Evolutionary conservation across 2,888 invertebrate species (phyloP).

Genomic region (Tolmerus cingulatus): DNA sequence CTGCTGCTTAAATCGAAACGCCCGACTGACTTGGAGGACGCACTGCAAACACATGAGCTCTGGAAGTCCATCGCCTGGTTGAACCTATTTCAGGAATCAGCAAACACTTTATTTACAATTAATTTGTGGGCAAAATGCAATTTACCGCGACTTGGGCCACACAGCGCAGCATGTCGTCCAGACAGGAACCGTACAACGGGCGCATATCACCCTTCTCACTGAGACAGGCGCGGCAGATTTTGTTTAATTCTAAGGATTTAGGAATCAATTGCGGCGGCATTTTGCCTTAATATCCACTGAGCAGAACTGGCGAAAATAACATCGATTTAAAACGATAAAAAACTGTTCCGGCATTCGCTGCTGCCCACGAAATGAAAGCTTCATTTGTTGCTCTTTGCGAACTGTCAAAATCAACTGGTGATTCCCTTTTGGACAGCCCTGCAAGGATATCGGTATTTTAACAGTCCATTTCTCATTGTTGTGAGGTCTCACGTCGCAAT

Average conservation of each 20-base stretch:
- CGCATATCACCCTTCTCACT: conserved; percentile 64
- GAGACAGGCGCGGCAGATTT: conserved; percentile 65
- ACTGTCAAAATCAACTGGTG: neutral
- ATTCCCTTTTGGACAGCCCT: neutral
- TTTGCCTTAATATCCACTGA: neutral
- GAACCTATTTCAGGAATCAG: conserved; percentile 56
- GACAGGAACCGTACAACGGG: conserved; percentile 64
- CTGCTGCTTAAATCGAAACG: conserved; percentile 65
- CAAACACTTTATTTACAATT: neutral
- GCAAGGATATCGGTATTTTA: neutral
- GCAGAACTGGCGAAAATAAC: neutral
- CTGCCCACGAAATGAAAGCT: neutral
- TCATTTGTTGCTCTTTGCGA: neutral
- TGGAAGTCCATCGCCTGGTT: conserved; percentile 64
- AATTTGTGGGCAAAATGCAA: neutral
- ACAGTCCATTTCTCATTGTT: neutral
- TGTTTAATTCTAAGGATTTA: conserved; percentile 55
- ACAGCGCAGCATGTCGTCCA: conserved; percentile 65
- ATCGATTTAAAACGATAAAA: neutral
- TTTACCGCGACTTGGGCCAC: conserved; percentile 63
- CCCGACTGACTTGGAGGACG: conserved; percentile 65
- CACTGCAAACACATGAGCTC: conserved; percentile 66
- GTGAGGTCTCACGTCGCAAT: neutral
- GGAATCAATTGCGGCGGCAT: neutral
- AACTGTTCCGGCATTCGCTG: neutral